Evolutionary conservation across 2,888 invertebrate genomes (phyloP).

Genomic region (Mythimna lalbum): DNA sequence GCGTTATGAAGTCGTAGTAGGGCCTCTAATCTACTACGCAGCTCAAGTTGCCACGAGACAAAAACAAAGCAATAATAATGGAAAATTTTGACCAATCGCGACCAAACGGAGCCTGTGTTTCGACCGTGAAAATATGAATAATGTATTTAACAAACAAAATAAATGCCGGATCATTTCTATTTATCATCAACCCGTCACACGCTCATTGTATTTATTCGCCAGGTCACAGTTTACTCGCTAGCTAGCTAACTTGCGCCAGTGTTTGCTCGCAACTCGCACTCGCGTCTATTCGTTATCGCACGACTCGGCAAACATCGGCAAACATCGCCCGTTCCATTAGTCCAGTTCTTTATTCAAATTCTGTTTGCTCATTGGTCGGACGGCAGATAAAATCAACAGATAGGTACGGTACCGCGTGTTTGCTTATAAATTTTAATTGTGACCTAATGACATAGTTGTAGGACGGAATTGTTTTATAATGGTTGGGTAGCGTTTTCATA

Average conservation of each 20-base stretch:
- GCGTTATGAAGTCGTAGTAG: too few species aligned
- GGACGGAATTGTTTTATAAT: constrained; percentile 61
- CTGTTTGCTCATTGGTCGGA: constrained; percentile 71
- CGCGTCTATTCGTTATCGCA: constrained; percentile 67
- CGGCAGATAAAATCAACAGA: constrained; percentile 69
- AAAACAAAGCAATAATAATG: not conserved
- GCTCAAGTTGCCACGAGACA: not conserved
- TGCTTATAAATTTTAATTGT: constrained; percentile 70
- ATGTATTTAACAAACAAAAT: constrained; percentile 23
- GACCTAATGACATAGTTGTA: constrained; percentile 69
- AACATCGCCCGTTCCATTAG: constrained; percentile 68
- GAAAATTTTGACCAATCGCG: not conserved
- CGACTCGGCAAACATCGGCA: constrained; percentile 67
- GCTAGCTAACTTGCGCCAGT: constrained; percentile 77
- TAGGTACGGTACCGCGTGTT: constrained; percentile 62
- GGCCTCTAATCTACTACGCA: not conserved
- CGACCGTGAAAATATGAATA: constrained; percentile 27
- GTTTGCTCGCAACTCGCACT: constrained; percentile 76
- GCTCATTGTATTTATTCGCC: constrained; percentile 71
- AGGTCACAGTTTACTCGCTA: constrained; percentile 67
- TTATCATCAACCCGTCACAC: constrained; percentile 47
- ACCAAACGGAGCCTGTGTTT: not conserved
- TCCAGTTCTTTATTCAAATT: constrained; percentile 74
- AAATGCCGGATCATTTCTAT: constrained; percentile 39
- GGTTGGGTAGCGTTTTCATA: constrained; percentile 42